Percentiles rank a stretch among this genome's conserved stretches.
These are phyloP conservation scores for Aphidius colemani DNA, from an alignment of 2,888 invertebrate species.

Conservation along the genomic window DNA sequence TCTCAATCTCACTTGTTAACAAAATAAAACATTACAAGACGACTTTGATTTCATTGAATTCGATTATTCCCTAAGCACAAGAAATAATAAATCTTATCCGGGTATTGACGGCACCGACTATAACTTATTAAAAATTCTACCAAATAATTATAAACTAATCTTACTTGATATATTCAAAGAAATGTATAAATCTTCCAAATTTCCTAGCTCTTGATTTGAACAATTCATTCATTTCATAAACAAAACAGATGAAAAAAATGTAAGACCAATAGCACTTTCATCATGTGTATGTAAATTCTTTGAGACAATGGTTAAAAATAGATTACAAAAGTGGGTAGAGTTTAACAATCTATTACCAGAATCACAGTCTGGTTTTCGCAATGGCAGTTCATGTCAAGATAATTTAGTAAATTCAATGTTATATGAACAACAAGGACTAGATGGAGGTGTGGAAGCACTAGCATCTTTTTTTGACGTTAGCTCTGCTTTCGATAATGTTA, in stretches of 20 bases:
- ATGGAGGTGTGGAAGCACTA: slow-evolving; percentile 15
- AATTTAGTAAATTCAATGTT: slow-evolving; percentile 29
- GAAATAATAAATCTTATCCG: slow-evolving; percentile 27
- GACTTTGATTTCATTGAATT: slow-evolving; percentile 29
- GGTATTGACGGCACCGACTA: slow-evolving; percentile 32
- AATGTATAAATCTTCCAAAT: slow-evolving; percentile 16
- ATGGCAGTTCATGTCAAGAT: slow-evolving; percentile 30
- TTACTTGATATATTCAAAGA: slow-evolving; percentile 33
- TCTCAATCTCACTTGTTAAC: not conserved
- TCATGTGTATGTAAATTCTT: slow-evolving; percentile 35
- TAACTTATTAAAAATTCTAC: slow-evolving; percentile 21
- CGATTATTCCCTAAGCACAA: slow-evolving; percentile 24
- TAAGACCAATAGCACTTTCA: slow-evolving; percentile 32
- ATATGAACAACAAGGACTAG: slow-evolving; percentile 24
- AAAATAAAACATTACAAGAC: not conserved
- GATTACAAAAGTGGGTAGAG: slow-evolving; percentile 34
- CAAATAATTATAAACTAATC: slow-evolving; percentile 25
- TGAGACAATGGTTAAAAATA: slow-evolving; percentile 34
- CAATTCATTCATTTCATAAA: slow-evolving; percentile 32
- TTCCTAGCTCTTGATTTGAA: slow-evolving; percentile 23
- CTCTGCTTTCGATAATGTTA: slow-evolving; percentile 35
- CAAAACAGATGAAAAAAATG: slow-evolving; percentile 26
- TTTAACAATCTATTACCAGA: slow-evolving; percentile 25
- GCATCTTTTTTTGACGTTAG: slow-evolving; percentile 33
- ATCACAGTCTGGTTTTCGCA: slow-evolving; percentile 31